Evolutionary conservation across 92 coral and sea anemone genomes (phyloP).

Genomic region (Epizoanthus fatuus): DNA sequence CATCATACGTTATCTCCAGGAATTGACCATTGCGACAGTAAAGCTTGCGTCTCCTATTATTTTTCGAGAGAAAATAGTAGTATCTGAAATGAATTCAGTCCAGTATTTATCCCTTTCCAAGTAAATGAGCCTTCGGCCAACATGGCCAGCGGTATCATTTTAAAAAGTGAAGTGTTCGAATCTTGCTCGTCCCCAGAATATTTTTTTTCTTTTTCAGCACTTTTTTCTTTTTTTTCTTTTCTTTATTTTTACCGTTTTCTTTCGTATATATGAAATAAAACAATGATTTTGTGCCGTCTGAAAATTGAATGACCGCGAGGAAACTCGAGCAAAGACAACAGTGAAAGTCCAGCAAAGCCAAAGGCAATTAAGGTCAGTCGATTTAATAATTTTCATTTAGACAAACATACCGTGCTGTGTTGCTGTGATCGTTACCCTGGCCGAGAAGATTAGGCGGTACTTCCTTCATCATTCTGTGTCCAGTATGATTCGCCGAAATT

Average conservation of each 20-base stretch:
- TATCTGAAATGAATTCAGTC: not conserved
- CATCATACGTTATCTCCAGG: conserved; percentile 63
- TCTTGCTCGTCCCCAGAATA: not conserved
- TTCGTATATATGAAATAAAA: not conserved
- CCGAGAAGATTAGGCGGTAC: conserved; percentile 8
- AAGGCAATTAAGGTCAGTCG: too few species aligned
- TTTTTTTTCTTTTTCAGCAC: not conserved
- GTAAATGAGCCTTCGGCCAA: not conserved
- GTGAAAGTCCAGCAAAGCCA: too few species aligned
- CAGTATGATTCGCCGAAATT: not conserved
- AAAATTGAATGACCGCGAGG: too few species aligned
- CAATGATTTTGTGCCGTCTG: too few species aligned
- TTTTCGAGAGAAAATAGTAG: not conserved
- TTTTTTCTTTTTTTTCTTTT: not conserved
- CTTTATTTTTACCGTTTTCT: not conserved
- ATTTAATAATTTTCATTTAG: too few species aligned
- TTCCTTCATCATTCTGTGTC: conserved; percentile 1
- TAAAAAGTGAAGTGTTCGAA: not conserved
- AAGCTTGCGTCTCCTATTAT: conserved; percentile 48
- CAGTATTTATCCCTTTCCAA: not conserved
- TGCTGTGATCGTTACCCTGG: not conserved
- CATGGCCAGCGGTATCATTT: not conserved
- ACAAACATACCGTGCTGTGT: not conserved
- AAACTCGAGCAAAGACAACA: too few species aligned
- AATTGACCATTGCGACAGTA: conserved; percentile 62